Base-by-base conservation (phyloP, 1,140 invertebrate species). In the Centruroides sculpturatus region DNA sequence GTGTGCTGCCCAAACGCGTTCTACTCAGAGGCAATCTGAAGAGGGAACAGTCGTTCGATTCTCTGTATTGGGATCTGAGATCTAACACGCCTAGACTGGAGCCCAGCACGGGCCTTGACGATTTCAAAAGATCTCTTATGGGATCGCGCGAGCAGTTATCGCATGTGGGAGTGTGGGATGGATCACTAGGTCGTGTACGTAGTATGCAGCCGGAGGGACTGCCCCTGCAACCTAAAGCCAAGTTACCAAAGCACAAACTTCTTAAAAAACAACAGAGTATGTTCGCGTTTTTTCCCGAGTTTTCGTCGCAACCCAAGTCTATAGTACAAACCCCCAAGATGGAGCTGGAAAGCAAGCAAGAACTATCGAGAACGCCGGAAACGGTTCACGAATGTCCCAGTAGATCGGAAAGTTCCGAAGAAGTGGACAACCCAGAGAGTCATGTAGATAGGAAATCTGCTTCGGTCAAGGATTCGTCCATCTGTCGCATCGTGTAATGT, bases 251-350 rank as follows among this genome's bases (percentile, higher is more conserved):
- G 56, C 66, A 69, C 55, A 69, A 69, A 57, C 67, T 69, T 55
- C 60, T 69, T n/a, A 69, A 69, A 46, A 69, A 69, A 56, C 68
- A 69, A 48, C 68, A 69, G 46, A 65, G 62, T 54, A 69, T 69
- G 68, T 69, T 69, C 55, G 67, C 67, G 3, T 67, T 63, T 50
- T 69, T 64, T n/a, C 59, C 63, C 3, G 62, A 64, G 4, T 57
- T 59, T 55, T 59, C 57, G 35, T 49, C 55, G 10, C 48, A 57
- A 9, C 54, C 49, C 4, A 53, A 53, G 8, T 13, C 55, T 5
- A 23, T 34, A 51, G 10, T 10, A 51, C 23, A 23, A 13, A 11
- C 49, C 10, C 47, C 47, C 23, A 41, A 52, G 2, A 57, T 13
- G 6, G 55, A 59, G 46, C 10, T 57, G 23, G 62, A 63, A 35